Evolutionary conservation across 2,888 invertebrate genomes (phyloP).

Genomic region (Augochlorella aurata): DNA sequence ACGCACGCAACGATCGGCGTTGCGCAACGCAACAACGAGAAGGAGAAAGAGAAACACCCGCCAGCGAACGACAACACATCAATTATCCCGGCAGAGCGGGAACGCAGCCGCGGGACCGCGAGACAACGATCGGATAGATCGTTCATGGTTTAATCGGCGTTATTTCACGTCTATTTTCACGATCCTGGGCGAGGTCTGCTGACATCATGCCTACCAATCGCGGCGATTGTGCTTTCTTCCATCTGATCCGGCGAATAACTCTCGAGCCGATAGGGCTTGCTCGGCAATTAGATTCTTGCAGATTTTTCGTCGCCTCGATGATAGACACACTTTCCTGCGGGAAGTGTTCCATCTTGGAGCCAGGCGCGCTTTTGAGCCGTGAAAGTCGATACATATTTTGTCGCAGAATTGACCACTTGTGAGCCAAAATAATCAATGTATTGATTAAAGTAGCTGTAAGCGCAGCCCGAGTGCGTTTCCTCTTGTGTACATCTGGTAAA

Average conservation of each 20-base stretch:
- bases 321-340: too few relatives aligned
- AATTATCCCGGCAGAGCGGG: slow-evolving; percentile 23
- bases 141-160: slow-evolving; percentile 56
- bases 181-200: slow-evolving; percentile 56
- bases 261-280: slow-evolving; percentile 5
- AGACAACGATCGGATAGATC: slow-evolving; percentile 36
- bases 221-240: slow-evolving; percentile 56
- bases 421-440: too few relatives aligned
- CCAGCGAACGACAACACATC: slow-evolving; percentile 28
- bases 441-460: too few relatives aligned
- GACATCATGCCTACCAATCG: slow-evolving; percentile 55
- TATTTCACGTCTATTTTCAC: slow-evolving; percentile 64
- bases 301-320: background rate
- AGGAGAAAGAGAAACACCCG: slow-evolving; percentile 24
- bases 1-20: slow-evolving; percentile 27
- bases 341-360: too few relatives aligned
- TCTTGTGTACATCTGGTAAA: too few relatives aligned
- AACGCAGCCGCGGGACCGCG: slow-evolving; percentile 7
- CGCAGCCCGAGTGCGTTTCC: too few relatives aligned
- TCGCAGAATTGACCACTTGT: too few relatives aligned
- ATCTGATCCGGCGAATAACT: slow-evolving; percentile 22
- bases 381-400: too few relatives aligned
- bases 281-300: background rate
- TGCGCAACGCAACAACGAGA: slow-evolving; percentile 35
- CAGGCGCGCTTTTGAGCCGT: too few relatives aligned